phyloP scores from a whole-genome alignment of 2,888 invertebrate species.

The Cybosia mesomella region DNA sequence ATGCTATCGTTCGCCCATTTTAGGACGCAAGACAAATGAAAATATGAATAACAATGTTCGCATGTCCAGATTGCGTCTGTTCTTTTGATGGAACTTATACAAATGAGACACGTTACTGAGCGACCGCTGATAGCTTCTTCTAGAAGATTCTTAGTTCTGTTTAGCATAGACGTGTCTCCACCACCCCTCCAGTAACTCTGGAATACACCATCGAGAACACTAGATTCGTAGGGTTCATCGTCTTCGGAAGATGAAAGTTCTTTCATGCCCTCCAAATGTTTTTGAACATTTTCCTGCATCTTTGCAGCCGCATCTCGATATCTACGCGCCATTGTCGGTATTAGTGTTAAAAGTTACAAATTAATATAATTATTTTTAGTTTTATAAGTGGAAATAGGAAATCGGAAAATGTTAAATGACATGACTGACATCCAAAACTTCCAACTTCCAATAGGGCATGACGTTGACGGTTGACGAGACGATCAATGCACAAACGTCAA shows the following conservation, averaged over 20 bases:
- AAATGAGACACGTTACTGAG: slow-evolving; percentile 94
- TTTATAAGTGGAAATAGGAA: slow-evolving; percentile 6
- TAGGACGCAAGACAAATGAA: slow-evolving; percentile 96
- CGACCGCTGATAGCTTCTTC: slow-evolving; percentile 93
- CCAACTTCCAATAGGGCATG: slow-evolving; percentile 17
- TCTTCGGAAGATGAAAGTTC: slow-evolving; percentile 82
- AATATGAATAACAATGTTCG: slow-evolving; percentile 92
- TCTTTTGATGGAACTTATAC: slow-evolving; percentile 94
- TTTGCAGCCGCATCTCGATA: slow-evolving; percentile 81
- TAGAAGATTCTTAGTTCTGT: slow-evolving; percentile 90
- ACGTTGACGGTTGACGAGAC: too few relatives aligned
- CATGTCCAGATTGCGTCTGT: slow-evolving; percentile 96
- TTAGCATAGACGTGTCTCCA: slow-evolving; percentile 75
- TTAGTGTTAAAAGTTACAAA: not conserved
- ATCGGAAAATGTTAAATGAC: not conserved
- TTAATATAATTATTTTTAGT: not conserved
- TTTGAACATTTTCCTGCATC: slow-evolving; percentile 79
- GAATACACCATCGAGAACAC: slow-evolving; percentile 75
- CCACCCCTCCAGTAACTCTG: slow-evolving; percentile 77
- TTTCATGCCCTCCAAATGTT: slow-evolving; percentile 78
- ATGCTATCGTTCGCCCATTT: slow-evolving; percentile 97
- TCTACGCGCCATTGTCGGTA: slow-evolving; percentile 71
- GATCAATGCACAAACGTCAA: not conserved
- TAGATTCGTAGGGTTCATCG: slow-evolving; percentile 76
- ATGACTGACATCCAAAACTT: slow-evolving; percentile 5